Evolutionary conservation across 2,888 invertebrate species (phyloP).

Genomic region (Cheilosia scutellata): DNA sequence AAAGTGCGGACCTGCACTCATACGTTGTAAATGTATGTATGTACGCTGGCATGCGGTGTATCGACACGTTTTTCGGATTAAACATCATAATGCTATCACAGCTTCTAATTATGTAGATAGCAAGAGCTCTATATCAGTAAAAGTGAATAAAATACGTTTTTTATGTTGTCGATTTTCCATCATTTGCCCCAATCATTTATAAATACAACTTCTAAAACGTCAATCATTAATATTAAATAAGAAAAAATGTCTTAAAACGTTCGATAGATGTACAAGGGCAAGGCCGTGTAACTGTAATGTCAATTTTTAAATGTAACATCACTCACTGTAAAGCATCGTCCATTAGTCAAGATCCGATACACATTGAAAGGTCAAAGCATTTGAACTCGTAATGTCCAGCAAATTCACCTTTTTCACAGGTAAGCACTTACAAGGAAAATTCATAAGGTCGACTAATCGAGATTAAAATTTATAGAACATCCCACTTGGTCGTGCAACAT

Average conservation of each 20-base stretch:
- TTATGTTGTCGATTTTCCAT: no score
- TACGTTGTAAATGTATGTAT: no score
- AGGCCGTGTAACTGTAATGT: background rate
- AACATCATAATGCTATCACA: no score
- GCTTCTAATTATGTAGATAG: no score
- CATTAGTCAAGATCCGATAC: background rate
- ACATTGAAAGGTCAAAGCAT: constrained; percentile 5
- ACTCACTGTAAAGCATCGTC: constrained; percentile 1
- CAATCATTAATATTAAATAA: background rate
- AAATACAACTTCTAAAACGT: background rate
- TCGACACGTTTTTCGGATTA: no score
- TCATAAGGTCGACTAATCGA: constrained; percentile 30
- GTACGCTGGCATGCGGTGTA: no score
- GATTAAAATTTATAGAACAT: constrained; percentile 49
- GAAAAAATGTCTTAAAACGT: background rate
- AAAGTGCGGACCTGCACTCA: no score
- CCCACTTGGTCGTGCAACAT: constrained; percentile 5
- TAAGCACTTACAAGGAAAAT: constrained; percentile 18
- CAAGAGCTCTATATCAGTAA: no score
- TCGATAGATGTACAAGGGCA: constrained; percentile 7
- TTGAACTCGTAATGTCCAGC: background rate
- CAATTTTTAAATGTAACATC: constrained; percentile 30
- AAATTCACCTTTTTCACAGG: constrained; percentile 17
- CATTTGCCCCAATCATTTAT: background rate
- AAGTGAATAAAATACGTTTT: no score